Base-by-base conservation (phyloP, 35 echinoderm and acorn worm genomes). In the Apostichopus californicus region DNA sequence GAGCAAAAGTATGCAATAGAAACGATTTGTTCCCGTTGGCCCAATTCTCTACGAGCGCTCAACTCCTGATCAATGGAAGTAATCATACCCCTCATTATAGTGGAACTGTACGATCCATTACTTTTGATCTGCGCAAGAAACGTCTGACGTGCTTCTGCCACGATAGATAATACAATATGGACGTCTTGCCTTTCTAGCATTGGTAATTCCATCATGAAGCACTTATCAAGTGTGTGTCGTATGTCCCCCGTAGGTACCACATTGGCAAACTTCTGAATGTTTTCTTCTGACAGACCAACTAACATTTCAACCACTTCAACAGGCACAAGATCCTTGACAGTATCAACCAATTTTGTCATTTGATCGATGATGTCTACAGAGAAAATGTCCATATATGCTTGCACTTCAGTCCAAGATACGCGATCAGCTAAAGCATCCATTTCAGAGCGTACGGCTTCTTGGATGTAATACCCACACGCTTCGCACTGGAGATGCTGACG, bases 291-390 rank as follows among this genome's bases (percentile, higher is more conserved):
- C 17, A 89, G 17, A 11, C 46, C 52, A 68, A 10, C 17, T 53
- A 89, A 25, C 54, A 12, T 55, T 2, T 25, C 24, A 53, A 18
- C 20, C 34, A 52, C 86, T 12, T 89, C 61, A 5, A 5, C 14
- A 53, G 86, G 86, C 2, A 89, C 8, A 23, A 89, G 12, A 7
- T 68, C 68, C 9, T 73, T 26, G 14, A 89, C 8, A 89, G 72
- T 14, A 1, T 89, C 46, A 9, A 73, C 13, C 15, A 89, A 89
- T 55, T 26, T 72, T 9, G n/a, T 89, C 22, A 72, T 14, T 66
- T 89, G 86, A n/a, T 89, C 86, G 52, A 89, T 64, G 63, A 89
- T 68, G 6, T 89, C 46, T 54, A 89, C 24, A 72, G 86, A 60
- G 24, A 52, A 61, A 54, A 52, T 13, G 22, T 72, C 54, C 6